A percentile compares a stretch with the other conserved stretches of the same genome.
phyloP scores from a whole-genome alignment of 92 coral and sea anemone genomes.

The Phenganax stokvisi region DNA sequence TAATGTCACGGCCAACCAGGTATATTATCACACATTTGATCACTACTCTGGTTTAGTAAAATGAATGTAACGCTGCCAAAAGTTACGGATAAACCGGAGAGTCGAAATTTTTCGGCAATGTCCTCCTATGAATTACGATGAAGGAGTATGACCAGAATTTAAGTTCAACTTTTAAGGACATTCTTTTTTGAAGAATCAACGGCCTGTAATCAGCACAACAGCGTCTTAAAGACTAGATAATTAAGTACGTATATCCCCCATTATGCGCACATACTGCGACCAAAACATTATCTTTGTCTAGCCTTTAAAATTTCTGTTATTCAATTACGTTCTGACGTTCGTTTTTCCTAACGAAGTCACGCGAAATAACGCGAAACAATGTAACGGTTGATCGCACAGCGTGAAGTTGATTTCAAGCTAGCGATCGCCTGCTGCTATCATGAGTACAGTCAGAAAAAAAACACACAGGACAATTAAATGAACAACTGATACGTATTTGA shows the following conservation, averaged over 20 bases:
- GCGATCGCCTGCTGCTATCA: not conserved
- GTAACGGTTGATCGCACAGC: conserved; percentile 12
- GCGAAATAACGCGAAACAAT: conserved; percentile 1
- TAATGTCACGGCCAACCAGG: too few relatives aligned
- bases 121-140: too few relatives aligned
- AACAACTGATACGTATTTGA: conserved; percentile 1
- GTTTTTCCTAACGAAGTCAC: not conserved
- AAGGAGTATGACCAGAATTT: not conserved
- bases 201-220: not conserved
- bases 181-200: not conserved
- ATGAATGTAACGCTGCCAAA: too few relatives aligned
- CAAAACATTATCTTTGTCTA: not conserved
- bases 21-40: too few relatives aligned
- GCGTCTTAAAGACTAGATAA: conserved; percentile 1
- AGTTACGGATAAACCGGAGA: too few relatives aligned
- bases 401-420: not conserved
- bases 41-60: too few relatives aligned
- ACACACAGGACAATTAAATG: conserved; percentile 6
- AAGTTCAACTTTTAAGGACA: not conserved
- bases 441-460: not conserved
- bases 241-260: not conserved
- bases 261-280: not conserved
- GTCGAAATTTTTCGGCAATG: too few relatives aligned
- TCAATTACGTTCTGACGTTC: conserved; percentile 2
- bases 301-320: not conserved